Conservation (phyloP, 1,140 invertebrate genomes). For the Drosophila quadrilineata region DNA sequence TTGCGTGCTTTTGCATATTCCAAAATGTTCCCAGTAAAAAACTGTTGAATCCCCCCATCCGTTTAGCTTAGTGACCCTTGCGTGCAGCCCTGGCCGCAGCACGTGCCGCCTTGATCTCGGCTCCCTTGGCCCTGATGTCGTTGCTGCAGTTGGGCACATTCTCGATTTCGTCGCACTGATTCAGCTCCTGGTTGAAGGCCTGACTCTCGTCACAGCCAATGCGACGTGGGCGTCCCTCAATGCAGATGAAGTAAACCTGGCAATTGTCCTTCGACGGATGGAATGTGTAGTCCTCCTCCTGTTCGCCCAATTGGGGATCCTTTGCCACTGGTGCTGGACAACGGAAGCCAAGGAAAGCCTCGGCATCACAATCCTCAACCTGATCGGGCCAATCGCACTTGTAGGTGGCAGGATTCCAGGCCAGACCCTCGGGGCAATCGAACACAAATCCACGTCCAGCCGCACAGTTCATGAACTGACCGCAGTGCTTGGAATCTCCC, state of each 20-base stretch:
- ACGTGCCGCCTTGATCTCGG: conserved; percentile 72
- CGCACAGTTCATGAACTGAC: conserved; percentile 92
- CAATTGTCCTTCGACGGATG: conserved; percentile 85
- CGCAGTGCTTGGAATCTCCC: conserved; percentile 88
- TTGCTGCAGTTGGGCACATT: conserved; percentile 88
- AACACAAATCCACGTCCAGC: conserved; percentile 84
- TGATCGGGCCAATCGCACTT: conserved; percentile 93
- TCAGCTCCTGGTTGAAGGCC: conserved; percentile 90
- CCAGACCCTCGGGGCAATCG: conserved; percentile 89
- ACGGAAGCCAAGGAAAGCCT: conserved; percentile 87
- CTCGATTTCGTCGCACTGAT: conserved; percentile 88
- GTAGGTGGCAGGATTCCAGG: conserved; percentile 89
- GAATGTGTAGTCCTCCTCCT: conserved; percentile 82
- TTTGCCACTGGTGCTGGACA: conserved; percentile 84
- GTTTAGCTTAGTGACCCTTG: conserved; percentile 21
- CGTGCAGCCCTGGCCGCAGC: conserved; percentile 34
- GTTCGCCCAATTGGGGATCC: conserved; percentile 66
- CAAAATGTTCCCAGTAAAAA: conserved; percentile 12
- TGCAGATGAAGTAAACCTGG: conserved; percentile 91
- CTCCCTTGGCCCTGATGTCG: conserved; percentile 58
- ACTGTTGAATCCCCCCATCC: not conserved
- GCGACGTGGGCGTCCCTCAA: conserved; percentile 86
- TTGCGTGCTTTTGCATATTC: conserved; percentile 23
- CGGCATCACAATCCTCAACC: conserved; percentile 89
- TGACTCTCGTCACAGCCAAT: conserved; percentile 89